Conservation (phyloP, 1,140 invertebrate genomes). For the Drosophila ironensis region DNA sequence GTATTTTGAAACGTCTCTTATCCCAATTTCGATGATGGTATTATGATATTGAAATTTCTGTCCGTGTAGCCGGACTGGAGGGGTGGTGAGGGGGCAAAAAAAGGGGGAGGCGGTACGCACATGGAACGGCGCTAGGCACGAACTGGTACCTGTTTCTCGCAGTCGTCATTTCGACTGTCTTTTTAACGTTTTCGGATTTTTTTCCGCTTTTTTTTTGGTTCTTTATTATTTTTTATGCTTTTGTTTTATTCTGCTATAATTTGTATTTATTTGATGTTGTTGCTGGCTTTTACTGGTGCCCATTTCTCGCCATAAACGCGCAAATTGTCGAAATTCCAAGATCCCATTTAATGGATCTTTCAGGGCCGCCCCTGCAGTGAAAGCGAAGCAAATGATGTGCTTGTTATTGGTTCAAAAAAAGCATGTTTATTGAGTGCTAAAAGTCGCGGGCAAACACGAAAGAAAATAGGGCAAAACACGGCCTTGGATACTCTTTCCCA, state of each 20-base stretch:
- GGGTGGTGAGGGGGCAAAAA: neutral
- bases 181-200: constrained; percentile 24
- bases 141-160: constrained; percentile 73
- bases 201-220: neutral
- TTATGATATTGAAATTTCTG: neutral
- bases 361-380: constrained; percentile 7
- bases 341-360: constrained; percentile 15
- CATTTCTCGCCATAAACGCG: constrained; percentile 15
- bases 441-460: constrained; percentile 8
- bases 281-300: neutral
- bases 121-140: constrained; percentile 73
- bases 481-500: no score
- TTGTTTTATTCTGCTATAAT: constrained; percentile 23
- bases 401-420: constrained; percentile 13
- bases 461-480: neutral
- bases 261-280: constrained; percentile 13
- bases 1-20: no score
- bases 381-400: constrained; percentile 23
- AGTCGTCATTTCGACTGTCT: constrained; percentile 45
- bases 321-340: constrained; percentile 29
- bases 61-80: constrained; percentile 7
- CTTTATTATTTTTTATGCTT: constrained; percentile 7
- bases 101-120: constrained; percentile 27
- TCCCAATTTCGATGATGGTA: no score
- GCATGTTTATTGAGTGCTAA: constrained; percentile 17